Evolutionary conservation across 2,888 invertebrate species (phyloP).

Genomic region (Parnassius smintheus): DNA sequence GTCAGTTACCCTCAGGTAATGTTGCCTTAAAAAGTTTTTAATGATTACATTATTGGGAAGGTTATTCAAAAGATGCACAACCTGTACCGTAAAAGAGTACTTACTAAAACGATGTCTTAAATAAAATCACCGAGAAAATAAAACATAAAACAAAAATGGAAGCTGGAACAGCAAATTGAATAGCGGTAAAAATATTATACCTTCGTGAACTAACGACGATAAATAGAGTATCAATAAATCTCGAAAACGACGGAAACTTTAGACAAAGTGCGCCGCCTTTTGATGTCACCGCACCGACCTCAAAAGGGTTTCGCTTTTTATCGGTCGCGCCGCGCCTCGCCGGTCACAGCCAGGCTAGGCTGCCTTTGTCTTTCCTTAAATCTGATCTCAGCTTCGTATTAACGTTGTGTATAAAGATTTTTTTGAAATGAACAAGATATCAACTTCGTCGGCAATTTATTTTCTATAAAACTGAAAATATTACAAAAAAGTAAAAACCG

Average conservation of each 20-base stretch:
- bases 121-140: no score
- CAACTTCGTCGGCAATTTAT: no score
- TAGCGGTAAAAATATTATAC: slow-evolving; percentile 6
- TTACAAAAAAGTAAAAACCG: no score
- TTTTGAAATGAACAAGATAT: no score
- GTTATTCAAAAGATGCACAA: no score
- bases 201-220: slow-evolving; percentile 12
- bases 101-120: no score
- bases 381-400: neutral
- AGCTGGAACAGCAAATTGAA: neutral
- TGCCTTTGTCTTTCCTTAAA: slow-evolving; percentile 11
- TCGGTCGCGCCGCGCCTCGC: slow-evolving; percentile 29
- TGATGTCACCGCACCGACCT: slow-evolving; percentile 31
- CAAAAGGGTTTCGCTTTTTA: slow-evolving; percentile 29
- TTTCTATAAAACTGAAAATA: no score
- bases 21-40: no score
- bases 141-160: neutral
- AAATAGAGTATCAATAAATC: slow-evolving; percentile 29
- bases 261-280: slow-evolving; percentile 30
- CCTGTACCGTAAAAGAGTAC: no score
- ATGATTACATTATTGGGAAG: no score
- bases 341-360: slow-evolving; percentile 22
- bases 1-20: no score
- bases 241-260: slow-evolving; percentile 18
- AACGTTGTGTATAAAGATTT: no score